Percentiles rank a stretch among this genome's conserved stretches.
phyloP scores from a whole-genome alignment of 2,888 invertebrate species.

The Diogma glabrata region DNA sequence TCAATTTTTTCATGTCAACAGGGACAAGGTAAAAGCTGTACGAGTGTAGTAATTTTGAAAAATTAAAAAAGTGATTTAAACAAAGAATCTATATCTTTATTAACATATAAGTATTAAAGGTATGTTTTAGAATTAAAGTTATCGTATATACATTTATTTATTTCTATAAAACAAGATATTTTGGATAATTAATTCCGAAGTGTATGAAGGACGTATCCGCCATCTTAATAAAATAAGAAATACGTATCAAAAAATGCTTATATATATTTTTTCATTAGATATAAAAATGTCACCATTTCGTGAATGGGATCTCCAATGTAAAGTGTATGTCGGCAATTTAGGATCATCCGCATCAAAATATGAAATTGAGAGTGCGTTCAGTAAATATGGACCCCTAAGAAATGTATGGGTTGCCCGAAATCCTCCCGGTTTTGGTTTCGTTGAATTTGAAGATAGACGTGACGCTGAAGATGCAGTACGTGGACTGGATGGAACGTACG shows the following conservation, averaged over 20 bases:
- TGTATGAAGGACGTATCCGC: constrained; percentile 4
- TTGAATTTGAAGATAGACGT: constrained; percentile 73
- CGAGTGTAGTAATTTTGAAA: too few species aligned
- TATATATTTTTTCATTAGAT: neutral
- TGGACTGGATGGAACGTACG: constrained; percentile 70
- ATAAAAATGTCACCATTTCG: constrained; percentile 38
- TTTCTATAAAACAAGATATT: too few species aligned
- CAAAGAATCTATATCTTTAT: too few species aligned
- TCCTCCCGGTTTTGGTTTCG: constrained; percentile 81
- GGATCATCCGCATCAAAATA: constrained; percentile 78
- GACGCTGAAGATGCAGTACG: constrained; percentile 78
- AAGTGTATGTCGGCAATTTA: constrained; percentile 82
- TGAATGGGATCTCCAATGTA: constrained; percentile 73
- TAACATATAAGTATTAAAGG: too few species aligned
- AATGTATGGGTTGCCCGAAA: constrained; percentile 89
- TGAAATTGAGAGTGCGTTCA: constrained; percentile 73
- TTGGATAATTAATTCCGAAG: too few species aligned
- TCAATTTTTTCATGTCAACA: too few species aligned
- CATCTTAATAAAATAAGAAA: neutral
- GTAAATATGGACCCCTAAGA: constrained; percentile 70
- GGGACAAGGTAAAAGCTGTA: too few species aligned
- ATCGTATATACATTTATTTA: too few species aligned
- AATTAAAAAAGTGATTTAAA: too few species aligned
- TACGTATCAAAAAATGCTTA: too few species aligned
- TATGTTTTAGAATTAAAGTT: too few species aligned